Evolutionary conservation across 2,888 invertebrate genomes (phyloP), one percentile per base, ranked within the genome.

Genomic region (Rhimphoctona megacephalus): DNA sequence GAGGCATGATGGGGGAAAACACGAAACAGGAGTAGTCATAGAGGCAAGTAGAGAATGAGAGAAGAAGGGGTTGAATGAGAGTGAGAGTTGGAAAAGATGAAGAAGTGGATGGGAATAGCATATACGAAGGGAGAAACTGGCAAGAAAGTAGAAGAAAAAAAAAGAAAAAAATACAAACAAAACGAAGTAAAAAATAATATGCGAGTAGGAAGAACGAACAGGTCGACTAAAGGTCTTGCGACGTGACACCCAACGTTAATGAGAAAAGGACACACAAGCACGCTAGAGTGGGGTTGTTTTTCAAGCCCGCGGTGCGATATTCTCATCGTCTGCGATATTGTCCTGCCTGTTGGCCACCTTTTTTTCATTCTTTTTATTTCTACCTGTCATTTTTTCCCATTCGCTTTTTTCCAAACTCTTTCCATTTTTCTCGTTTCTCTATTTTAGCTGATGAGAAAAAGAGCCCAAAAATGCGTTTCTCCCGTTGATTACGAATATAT

Each of bases 211-310:
- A 82, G 82, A 78, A 81, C 66, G 80, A 70, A 83, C 69, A 52
- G 80, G 73, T 77, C 77, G 81, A 67, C 57, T 73, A 74, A 80
- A 84, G 84, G 73, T 80, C 84, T 80, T 74, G 81, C 78, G 81
- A 86, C 86, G 84, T 84, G 86, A 86, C 81, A 86, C 85, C 81
- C 83, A 77, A 76, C 88, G 89, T 90, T 93, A 92, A 92, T 91
- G 91, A 92, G 92, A 91, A 92, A 92, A 90, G 88, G 90, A 90
- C 89, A 87, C 66, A 85, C 66, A 69, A 66, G 39, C 64, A 70
- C 70, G 83, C 61, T 39, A 52, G 72, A 72, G 66, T 83, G 64
- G 66, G 70, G 67, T 57, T 83, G 72, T 72, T 79, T 79, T 73
- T 72, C 83, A 66, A 78, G 78, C 64, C 61, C 78, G 49, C 78